Evolutionary conservation across 1,140 invertebrate species (phyloP).

Genomic region (Polyergus mexicanus): DNA sequence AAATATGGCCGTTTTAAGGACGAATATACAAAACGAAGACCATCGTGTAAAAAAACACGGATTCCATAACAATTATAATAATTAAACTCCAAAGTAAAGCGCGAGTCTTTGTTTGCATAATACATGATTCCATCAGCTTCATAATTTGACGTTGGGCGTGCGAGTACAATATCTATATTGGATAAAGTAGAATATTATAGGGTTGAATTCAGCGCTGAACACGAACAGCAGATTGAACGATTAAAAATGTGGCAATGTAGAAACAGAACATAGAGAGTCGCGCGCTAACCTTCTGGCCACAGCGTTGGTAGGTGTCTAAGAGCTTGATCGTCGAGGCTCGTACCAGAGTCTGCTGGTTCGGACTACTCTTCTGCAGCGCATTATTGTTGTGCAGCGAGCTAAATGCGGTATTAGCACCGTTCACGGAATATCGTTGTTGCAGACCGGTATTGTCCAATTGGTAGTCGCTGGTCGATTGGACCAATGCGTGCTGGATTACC

Average conservation of each 20-base stretch:
- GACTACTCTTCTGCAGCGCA: slow-evolving; percentile 86
- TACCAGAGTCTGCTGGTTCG: slow-evolving; percentile 89
- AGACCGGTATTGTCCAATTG: slow-evolving; percentile 80
- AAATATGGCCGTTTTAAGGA: slow-evolving; percentile 15
- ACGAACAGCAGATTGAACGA: background rate
- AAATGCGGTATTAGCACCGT: slow-evolving; percentile 84
- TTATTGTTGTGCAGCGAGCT: slow-evolving; percentile 85
- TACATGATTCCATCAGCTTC: background rate
- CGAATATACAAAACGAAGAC: background rate
- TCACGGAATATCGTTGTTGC: slow-evolving; percentile 83
- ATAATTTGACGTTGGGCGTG: background rate
- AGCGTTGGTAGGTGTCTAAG: slow-evolving; percentile 91
- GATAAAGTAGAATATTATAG: background rate
- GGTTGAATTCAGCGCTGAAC: slow-evolving; percentile 14
- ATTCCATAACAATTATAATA: background rate
- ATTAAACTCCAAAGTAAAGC: background rate
- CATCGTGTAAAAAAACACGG: background rate
- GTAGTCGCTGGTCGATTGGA: slow-evolving; percentile 85
- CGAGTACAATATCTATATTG: background rate
- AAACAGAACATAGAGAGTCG: slow-evolving; percentile 38
- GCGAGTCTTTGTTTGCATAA: background rate
- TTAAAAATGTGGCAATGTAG: background rate
- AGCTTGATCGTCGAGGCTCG: slow-evolving; percentile 91
- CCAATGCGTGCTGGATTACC: slow-evolving; percentile 86
- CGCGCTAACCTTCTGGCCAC: slow-evolving; percentile 89